Evolutionary conservation across 64 coral and sea anemone species (phyloP).

Genomic region (Dendrophyllia cribrosa): DNA sequence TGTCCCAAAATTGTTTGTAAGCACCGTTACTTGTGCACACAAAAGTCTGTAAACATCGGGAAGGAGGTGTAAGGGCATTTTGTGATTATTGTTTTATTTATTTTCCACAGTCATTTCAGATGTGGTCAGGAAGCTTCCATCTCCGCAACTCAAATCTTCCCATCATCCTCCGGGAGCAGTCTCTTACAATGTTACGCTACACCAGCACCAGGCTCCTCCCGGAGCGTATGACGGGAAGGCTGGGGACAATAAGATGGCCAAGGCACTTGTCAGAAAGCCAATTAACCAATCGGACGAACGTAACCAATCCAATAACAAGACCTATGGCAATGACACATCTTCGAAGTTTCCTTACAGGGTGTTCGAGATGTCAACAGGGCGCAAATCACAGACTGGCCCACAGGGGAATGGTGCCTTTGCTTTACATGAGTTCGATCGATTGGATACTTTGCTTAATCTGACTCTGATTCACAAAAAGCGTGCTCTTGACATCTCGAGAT

Average conservation of each 20-base stretch:
- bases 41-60: no score
- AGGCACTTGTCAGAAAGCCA: not conserved
- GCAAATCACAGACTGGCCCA: not conserved
- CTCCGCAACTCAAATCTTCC: not conserved
- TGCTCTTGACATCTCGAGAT: slow-evolving; percentile 65
- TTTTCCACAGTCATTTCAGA: not conserved
- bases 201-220: slow-evolving; percentile 91
- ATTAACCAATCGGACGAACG: not conserved
- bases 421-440: slow-evolving; percentile 44
- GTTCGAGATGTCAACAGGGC: not conserved
- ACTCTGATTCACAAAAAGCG: slow-evolving; percentile 73
- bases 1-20: no score
- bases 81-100: not conserved
- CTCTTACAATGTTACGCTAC: slow-evolving; percentile 99
- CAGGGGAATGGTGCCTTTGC: not conserved
- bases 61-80: no score
- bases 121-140: not conserved
- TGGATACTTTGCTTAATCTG: slow-evolving; percentile 69
- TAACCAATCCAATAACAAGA: not conserved
- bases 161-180: slow-evolving; percentile 78
- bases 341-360: slow-evolving; percentile 38
- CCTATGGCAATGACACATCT: no score
- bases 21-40: no score
- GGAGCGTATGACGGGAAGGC: slow-evolving; percentile 37
- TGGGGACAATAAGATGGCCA: not conserved